Evolutionary conservation across 1,140 invertebrate genomes (phyloP).

Genomic region (Asbolus verrucosus): DNA sequence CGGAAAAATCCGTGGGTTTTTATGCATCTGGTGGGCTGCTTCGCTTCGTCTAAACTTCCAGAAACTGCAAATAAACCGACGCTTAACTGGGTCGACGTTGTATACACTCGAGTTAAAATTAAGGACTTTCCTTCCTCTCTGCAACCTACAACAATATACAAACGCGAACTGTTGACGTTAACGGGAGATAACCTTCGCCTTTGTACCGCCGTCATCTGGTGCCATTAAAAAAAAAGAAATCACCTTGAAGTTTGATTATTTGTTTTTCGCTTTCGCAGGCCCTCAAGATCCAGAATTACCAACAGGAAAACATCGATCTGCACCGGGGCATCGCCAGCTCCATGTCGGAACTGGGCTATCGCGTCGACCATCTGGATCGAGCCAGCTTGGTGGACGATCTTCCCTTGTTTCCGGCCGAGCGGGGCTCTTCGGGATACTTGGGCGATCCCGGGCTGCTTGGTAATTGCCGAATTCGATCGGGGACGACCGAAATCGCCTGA

Average conservation of each 20-base stretch:
- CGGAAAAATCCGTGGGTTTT: no score
- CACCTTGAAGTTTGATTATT: constrained; percentile 10
- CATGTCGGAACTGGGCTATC: constrained; percentile 66
- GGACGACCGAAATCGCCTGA: no score
- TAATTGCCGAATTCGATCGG: no score
- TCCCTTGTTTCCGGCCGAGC: constrained; percentile 71
- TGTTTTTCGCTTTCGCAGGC: constrained; percentile 75
- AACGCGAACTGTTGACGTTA: background rate
- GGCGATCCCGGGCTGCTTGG: constrained; percentile 75
- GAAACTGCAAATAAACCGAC: background rate
- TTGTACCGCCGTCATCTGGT: background rate
- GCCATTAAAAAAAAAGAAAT: background rate
- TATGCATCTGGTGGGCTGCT: no score
- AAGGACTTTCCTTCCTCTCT: constrained; percentile 10
- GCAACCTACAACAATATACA: background rate
- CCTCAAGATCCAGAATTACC: constrained; percentile 78
- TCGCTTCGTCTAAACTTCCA: background rate
- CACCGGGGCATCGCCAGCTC: constrained; percentile 75
- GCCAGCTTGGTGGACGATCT: constrained; percentile 69
- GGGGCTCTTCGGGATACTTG: constrained; percentile 69
- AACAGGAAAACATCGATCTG: constrained; percentile 77
- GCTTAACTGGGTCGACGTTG: background rate
- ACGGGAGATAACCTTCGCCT: background rate
- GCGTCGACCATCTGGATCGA: constrained; percentile 65
- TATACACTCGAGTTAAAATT: constrained; percentile 5